Evolutionary conservation across 2,113 vertebrate species (phyloP).

Genomic region (Malurus alboscapulatus): DNA sequence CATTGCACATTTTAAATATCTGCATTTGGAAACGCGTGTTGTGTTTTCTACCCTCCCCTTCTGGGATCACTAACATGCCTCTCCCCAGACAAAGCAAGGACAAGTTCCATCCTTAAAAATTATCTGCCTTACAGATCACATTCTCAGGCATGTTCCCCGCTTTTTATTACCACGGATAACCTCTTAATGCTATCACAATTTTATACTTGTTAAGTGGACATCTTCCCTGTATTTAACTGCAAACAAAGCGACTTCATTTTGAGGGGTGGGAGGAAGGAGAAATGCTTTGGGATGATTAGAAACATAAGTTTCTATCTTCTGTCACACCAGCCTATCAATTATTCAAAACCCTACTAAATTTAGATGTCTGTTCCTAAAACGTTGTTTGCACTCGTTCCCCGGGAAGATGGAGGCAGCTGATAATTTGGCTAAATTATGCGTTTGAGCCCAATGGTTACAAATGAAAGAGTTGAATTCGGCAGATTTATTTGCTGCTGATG

Average conservation of each 20-base stretch:
- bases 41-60: neutral
- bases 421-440: constrained; percentile 56
- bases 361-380: constrained; percentile 66
- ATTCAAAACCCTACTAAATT: constrained; percentile 58
- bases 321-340: constrained; percentile 29
- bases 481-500: neutral
- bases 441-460: constrained; percentile 32
- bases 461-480: neutral
- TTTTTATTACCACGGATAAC: constrained; percentile 72
- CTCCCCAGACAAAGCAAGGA: constrained; percentile 63
- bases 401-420: constrained; percentile 28
- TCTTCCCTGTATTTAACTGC: constrained; percentile 65
- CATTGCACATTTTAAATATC: constrained; percentile 65
- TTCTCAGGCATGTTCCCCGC: constrained; percentile 69
- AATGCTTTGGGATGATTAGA: constrained; percentile 68
- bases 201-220: constrained; percentile 72
- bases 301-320: constrained; percentile 66
- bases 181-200: constrained; percentile 72
- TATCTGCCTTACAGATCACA: constrained; percentile 72
- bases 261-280: constrained; percentile 1
- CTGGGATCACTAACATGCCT: constrained; percentile 56
- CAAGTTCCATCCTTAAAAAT: constrained; percentile 73
- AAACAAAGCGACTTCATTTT: constrained; percentile 49
- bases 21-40: constrained; percentile 55
- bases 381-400: constrained; percentile 35